Percentiles rank a stretch among this genome's conserved stretches.
These are phyloP conservation scores for Knipowitschia caucasica DNA, from an alignment of 2,797 vertebrate species.

Conservation along the genomic window DNA sequence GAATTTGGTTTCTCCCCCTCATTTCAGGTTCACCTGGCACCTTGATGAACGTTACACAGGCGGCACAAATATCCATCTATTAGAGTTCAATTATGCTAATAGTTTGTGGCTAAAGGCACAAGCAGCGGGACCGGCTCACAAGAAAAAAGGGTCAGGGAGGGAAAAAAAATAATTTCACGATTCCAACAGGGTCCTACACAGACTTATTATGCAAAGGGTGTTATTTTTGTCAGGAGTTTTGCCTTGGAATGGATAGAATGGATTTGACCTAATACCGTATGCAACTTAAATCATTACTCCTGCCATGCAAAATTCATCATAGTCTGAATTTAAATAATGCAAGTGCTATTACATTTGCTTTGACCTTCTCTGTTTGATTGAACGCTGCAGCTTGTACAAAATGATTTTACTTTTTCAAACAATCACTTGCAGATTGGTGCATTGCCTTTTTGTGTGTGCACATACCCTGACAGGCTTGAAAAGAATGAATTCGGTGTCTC, in stretches of 20 bases:
- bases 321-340: slow-evolving; percentile 1
- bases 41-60: slow-evolving; percentile 49
- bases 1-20: slow-evolving; percentile 46
- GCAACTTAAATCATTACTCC: neutral
- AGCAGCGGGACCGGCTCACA: slow-evolving; percentile 24
- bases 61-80: slow-evolving; percentile 54
- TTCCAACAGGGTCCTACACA: neutral
- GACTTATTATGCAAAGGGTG: slow-evolving; percentile 17
- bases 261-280: neutral
- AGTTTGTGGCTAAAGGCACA: slow-evolving; percentile 31
- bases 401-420: slow-evolving; percentile 16
- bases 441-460: slow-evolving; percentile 45
- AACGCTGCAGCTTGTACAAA: neutral
- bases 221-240: slow-evolving; percentile 5
- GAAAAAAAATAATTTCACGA: slow-evolving; percentile 1
- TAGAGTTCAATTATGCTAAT: slow-evolving; percentile 46
- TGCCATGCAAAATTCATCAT: slow-evolving; percentile 1
- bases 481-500: slow-evolving; percentile 96
- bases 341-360: slow-evolving; percentile 18
- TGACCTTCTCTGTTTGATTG: slow-evolving; percentile 10
- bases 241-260: neutral
- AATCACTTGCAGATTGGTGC: slow-evolving; percentile 31
- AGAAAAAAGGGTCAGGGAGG: slow-evolving; percentile 16
- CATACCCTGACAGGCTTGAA: slow-evolving; percentile 97
- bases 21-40: slow-evolving; percentile 58